Conservation (phyloP, 2,888 invertebrate species). For the Myopa tessellatipennis region DNA sequence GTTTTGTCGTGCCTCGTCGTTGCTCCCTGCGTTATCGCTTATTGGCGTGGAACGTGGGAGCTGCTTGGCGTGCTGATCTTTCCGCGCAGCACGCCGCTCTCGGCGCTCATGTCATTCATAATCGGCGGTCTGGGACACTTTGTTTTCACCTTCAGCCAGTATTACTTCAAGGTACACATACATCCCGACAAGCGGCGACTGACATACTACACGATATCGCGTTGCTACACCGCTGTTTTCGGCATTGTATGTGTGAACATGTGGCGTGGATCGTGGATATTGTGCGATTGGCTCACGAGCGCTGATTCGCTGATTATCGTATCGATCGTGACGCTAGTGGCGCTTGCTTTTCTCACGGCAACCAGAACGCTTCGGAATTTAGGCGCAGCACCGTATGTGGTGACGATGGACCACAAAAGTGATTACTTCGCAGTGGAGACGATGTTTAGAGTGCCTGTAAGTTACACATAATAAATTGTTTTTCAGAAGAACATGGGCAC, state of each 20-base stretch:
- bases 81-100: constrained; percentile 72
- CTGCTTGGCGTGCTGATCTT: constrained; percentile 80
- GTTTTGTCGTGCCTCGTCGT: constrained; percentile 79
- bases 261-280: constrained; percentile 86
- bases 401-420: constrained; percentile 79
- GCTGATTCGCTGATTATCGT: constrained; percentile 70
- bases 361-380: constrained; percentile 82
- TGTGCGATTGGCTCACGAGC: constrained; percentile 78
- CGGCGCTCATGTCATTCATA: constrained; percentile 76
- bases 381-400: constrained; percentile 83
- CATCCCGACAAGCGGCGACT: constrained; percentile 78
- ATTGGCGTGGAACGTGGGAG: constrained; percentile 89
- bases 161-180: constrained; percentile 71
- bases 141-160: constrained; percentile 77
- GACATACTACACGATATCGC: constrained; percentile 77
- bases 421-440: constrained; percentile 88
- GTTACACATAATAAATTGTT: constrained; percentile 64
- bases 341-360: constrained; percentile 76
- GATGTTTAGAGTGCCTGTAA: constrained; percentile 84
- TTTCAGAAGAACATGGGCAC: no score
- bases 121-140: constrained; percentile 80
- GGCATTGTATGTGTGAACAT: constrained; percentile 86
- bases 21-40: constrained; percentile 84
- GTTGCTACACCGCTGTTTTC: constrained; percentile 80
- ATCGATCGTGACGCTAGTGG: constrained; percentile 74